Evolutionary conservation across 1,140 invertebrate genomes (phyloP), one percentile per base, ranked within the genome.

Genomic region (Psix sp.): DNA sequence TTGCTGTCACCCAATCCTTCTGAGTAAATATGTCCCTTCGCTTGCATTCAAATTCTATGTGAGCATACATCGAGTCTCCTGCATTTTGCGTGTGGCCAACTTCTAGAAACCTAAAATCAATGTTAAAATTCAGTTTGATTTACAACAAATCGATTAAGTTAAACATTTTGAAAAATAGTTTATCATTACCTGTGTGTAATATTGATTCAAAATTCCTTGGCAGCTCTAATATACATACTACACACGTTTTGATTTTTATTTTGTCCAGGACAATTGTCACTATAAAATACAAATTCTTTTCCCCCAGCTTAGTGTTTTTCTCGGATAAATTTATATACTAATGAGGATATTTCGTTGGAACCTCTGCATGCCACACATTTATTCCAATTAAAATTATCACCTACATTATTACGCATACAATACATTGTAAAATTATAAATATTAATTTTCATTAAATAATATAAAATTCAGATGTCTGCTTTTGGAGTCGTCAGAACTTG

Each of bases 371-470:
- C 29, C 5, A 33, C 29, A 7, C 5, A 7, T 33, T 33, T 3
- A 33, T 33, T 33, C 29, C 29, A 33, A 33, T 6, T 33, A n/a
- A 6, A 33, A 33, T 10, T 7, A n/a, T 33, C 4, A 11, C 29
- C 29, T 10, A n/a, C 10, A 10, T 33, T 4, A 33, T 33, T 5
- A 7, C 29, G 4, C 29, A 33, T 17, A 16, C 33, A n/a, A n/a
- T 48, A 48, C 2, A 31, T 16, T 7, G 45, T 33, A 11, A 48
- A 48, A 33, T 48, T 48, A n/a, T 33, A 31, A 10, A 48, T n/a
- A 3, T 9, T 1, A 5, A 48, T 16, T 33, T 48, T 35, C 13
- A 15, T 15, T 14, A 33, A 33, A 16, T 48, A 48, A 35, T 35
- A 48, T 18, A 48, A 33, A 13, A 18, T 5, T 18, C 26, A 9